Conservation (phyloP, 37 sponge, comb jelly and placozoan genomes). For the Ianthella basta region DNA sequence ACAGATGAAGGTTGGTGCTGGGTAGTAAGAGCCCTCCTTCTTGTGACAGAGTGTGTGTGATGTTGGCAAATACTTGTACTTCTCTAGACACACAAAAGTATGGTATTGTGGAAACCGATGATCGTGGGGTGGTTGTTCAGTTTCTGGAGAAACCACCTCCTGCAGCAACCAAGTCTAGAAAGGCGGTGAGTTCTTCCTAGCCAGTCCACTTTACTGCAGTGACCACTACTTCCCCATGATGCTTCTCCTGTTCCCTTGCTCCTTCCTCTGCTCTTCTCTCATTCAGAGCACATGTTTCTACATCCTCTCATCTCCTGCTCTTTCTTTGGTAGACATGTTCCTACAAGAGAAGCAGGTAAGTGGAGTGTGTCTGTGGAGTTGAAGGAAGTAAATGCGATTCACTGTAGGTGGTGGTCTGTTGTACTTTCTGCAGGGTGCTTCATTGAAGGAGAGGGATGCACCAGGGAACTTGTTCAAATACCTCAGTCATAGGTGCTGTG, state of each 20-base stretch:
- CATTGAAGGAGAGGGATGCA: too few relatives aligned
- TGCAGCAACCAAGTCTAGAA: conserved; percentile 6
- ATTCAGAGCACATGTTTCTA: conserved; percentile 10
- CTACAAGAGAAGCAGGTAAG: conserved; percentile 11
- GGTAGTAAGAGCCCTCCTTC: not conserved
- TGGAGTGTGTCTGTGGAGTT: too few relatives aligned
- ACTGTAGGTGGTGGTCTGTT: too few relatives aligned
- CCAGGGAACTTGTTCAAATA: too few relatives aligned
- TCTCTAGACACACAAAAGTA: not conserved
- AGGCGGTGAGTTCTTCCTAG: conserved; percentile 17
- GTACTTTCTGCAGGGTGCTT: too few relatives aligned
- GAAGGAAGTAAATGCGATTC: too few relatives aligned
- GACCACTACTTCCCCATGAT: too few relatives aligned
- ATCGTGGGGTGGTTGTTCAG: not conserved
- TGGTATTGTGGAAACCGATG: conserved; percentile 18
- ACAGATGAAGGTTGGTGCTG: conserved; percentile 54
- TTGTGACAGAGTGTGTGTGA: not conserved
- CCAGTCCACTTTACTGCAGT: too few relatives aligned
- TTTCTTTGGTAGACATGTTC: not conserved
- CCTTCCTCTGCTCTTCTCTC: not conserved
- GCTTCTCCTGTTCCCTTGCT: too few relatives aligned
- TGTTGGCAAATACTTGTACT: not conserved
- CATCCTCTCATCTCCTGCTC: not conserved
- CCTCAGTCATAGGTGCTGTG: too few relatives aligned
- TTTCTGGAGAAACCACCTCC: conserved; percentile 24